Evolutionary conservation across 2,888 invertebrate genomes (phyloP), one percentile per base, ranked within the genome.

Genomic region (Gymnocheta viridis): DNA sequence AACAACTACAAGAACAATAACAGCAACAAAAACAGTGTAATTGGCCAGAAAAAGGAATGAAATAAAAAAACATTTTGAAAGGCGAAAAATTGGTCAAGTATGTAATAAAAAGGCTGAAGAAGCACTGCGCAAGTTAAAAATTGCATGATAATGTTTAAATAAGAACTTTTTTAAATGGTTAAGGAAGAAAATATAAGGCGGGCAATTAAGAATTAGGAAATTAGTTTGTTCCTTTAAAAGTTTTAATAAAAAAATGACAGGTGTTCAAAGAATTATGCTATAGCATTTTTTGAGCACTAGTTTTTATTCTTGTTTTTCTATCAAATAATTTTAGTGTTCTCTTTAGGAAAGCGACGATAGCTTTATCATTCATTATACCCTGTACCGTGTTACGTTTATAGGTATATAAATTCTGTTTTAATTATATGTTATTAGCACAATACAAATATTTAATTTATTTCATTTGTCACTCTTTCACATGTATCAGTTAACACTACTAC

Each of bases 61-160:
- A 56, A 72, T 29, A 41, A 70, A 69, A 41, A 64, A 56, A 66
- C 7, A 54, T 17, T 14, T 47, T 29, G 19, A 41, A 56, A 79
- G 72, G 73, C 38, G n/a, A 77, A 72, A 79, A 83, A 74, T 58
- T 80, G 76, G 76, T 84, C 83, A 84, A 77, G 80, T 72, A 38
- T 80, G 29, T 58, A 69, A 80, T 66, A 22, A 44, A 72, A 80
- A 49, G 64, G 51, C 49, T 70, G 24, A 67, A 56, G 5, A 58
- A 22, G 12, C 17, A 72, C 58, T 80, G 83, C 83, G 83, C 83
- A 84, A 77, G 80, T 67, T 64, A 41, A 56, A 79, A 54, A 64
- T 41, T 56, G 27, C 17, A 81, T 32, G 22, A 58, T 70, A 66
- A 51, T 62, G n/a, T n/a, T 72, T 24, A 44, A 77, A 58, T 64